Evolutionary conservation across 2,888 invertebrate genomes (phyloP).

Genomic region (Encarsia formosa): DNA sequence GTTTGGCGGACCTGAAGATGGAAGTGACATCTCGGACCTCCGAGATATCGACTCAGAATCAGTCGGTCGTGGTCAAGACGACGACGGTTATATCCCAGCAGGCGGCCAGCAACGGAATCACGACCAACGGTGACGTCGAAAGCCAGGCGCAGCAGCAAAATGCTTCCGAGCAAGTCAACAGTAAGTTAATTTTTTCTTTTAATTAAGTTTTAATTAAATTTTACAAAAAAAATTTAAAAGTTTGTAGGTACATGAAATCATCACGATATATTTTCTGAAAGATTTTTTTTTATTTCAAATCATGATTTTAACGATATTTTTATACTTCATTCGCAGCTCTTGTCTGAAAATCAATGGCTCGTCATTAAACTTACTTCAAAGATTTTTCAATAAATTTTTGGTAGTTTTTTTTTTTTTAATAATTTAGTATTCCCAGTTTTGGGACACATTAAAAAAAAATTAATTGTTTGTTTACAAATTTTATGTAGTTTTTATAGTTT

Average conservation of each 20-base stretch:
- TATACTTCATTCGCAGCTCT: conserved; percentile 14
- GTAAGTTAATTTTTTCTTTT: too few species aligned
- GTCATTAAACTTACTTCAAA: conserved; percentile 13
- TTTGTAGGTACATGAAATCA: too few species aligned
- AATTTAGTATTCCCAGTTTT: conserved; percentile 3
- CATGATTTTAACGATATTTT: neutral
- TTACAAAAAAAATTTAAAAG: too few species aligned
- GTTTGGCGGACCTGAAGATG: conserved; percentile 49
- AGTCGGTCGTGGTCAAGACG: conserved; percentile 46
- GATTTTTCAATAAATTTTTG: neutral
- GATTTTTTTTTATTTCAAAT: conserved; percentile 1
- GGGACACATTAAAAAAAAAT: too few species aligned
- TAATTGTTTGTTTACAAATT: too few species aligned
- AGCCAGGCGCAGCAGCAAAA: conserved; percentile 42
- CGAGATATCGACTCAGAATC: conserved; percentile 48
- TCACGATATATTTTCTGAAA: too few species aligned
- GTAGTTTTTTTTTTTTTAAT: conserved; percentile 3
- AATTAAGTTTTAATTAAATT: too few species aligned
- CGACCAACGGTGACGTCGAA: conserved; percentile 47
- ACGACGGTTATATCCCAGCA: conserved; percentile 47
- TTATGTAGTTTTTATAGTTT: too few species aligned
- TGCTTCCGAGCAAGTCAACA: conserved; percentile 47
- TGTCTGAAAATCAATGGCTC: conserved; percentile 14
- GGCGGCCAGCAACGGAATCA: conserved; percentile 43
- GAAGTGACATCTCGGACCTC: conserved; percentile 49